Base-by-base conservation (phyloP, 1,140 invertebrate species). In the Gonioctena quinquepunctata region DNA sequence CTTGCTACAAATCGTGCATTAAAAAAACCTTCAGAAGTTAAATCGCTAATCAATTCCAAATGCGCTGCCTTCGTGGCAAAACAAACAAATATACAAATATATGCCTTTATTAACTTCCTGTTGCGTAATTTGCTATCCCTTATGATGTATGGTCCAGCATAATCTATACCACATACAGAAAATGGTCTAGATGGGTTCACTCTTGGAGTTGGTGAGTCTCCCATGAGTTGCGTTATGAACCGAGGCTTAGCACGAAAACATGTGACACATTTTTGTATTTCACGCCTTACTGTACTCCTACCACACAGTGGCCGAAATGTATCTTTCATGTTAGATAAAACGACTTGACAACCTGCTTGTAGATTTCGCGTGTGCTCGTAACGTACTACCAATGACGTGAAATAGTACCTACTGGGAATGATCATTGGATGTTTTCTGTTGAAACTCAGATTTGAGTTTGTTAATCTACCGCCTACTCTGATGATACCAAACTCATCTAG, bases 401-500 rank as follows among this genome's bases (percentile, higher is more conserved):
- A 60, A 1, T 0, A 22, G 63, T 73, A 68, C 64, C 73, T 69
- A 49, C 57, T 52, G 7, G 67, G 21, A 7, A 27, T 81, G 76
- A 7, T 78, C 79, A 75, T 83, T 25, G 70, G 42, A 69, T 68
- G 77, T 56, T 79, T 81, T 19, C 60, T 26, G 11, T 73, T 63
- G 67, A 79, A 64, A 0, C 75, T 28, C 0, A 84, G 7, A 6
- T 72, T 57, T 2, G 77, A 64, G 21, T 75, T 74, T 23, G 18
- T 48, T 13, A 85, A 26, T 66, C 84, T 72, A 21, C 84, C 82
- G 1, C 84, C 84, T 0, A 85, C 82, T 6, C 83, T 71, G 27
- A 86, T 50, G 7, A 84, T 18, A 8, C 77, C 75, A 11, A 77
- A 11, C 18, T 79, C 13, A 66, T 85, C 82, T n/a, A 86, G 19